These are phyloP conservation scores for Hymenochirus boettgeri DNA, from an alignment of 2,113 vertebrate genomes.

Conservation along the genomic window DNA sequence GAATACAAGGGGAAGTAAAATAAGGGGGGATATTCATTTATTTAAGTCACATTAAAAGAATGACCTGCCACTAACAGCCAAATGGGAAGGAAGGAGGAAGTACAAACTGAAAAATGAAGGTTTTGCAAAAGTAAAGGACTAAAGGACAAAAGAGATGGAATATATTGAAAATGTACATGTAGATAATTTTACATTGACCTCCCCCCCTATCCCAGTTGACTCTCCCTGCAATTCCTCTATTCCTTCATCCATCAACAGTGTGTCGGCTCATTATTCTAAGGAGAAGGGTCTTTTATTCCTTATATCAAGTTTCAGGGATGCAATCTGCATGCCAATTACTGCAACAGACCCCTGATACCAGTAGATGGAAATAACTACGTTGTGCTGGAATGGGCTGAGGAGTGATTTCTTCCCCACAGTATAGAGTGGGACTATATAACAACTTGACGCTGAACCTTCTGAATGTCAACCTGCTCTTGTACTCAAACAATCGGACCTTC, in stretches of 20 bases:
- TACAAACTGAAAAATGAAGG: slow-evolving; percentile 73
- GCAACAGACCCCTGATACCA: slow-evolving; percentile 94
- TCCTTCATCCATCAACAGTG: slow-evolving; percentile 93
- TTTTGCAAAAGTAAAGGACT: slow-evolving; percentile 69
- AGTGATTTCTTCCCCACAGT: slow-evolving; percentile 7
- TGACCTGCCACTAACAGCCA: not conserved
- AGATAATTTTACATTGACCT: slow-evolving; percentile 46
- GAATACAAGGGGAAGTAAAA: slow-evolving; percentile 36
- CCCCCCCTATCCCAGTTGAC: slow-evolving; percentile 54
- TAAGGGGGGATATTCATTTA: slow-evolving; percentile 45
- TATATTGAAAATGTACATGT: slow-evolving; percentile 50
- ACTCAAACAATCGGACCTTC: not conserved
- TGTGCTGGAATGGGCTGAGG: not conserved
- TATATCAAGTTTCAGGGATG: slow-evolving; percentile 88
- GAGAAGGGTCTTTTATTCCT: slow-evolving; percentile 84
- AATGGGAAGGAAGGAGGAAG: not conserved
- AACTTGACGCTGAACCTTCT: not conserved
- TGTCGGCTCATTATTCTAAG: slow-evolving; percentile 92
- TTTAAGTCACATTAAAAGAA: slow-evolving; percentile 6
- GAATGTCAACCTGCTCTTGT: slow-evolving; percentile 18
- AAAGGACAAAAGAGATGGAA: slow-evolving; percentile 45
- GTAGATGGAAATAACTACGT: slow-evolving; percentile 90
- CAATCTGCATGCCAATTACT: slow-evolving; percentile 99
- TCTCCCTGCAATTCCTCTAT: slow-evolving; percentile 85
- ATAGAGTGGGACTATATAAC: not conserved